Base-by-base conservation (phyloP, 2,888 invertebrate genomes). In the Epistrophe grossulariae region DNA sequence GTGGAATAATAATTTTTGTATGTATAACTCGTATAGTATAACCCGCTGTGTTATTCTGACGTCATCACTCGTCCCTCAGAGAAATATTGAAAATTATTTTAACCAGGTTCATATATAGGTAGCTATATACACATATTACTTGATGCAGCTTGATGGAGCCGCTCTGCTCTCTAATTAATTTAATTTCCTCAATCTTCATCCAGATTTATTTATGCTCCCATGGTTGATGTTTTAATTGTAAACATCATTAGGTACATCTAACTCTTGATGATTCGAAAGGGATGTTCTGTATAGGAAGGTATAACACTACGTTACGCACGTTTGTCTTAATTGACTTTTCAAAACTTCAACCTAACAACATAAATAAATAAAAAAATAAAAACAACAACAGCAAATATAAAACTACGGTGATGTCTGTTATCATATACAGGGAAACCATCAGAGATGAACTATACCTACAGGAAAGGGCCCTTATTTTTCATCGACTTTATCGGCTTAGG, bases 161-260 rank as follows among this genome's bases (percentile, higher is more conserved):
- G 24, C 24, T 68, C 35, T 19, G 50, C 62, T 35, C 48, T 48
- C 72, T 77, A 80, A 80, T 84, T 84, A 80, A 84, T 84, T 84
- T 72, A 72, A 84, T 84, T 84, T 84, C 80, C 84, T 72, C 52
- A 72, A 80, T 84, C 80, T 72, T 84, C 80, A 48, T 84, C 60
- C 60, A 40, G 72, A 59, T 50, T 77, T 77, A 80, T 80, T 84
- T 60, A 31, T 77, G 77, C 60, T 72, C 24, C 72, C 77, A 72
- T 68, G 66, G 66, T 77, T 55, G 64, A 77, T 84, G 71, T 71
- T 84, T 79, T 84, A 84, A 80, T 77, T 77, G 80, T 72, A 84
- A 73, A 80, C 84, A 80, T 77, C 71, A 80, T 84, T 84, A 31
- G 31, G 31, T 31, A 84, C 60, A 48, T 48, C 24, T 52, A 60